Base-by-base conservation (phyloP, 2,888 invertebrate genomes). In the Eueremaeus valkanovi region DNA sequence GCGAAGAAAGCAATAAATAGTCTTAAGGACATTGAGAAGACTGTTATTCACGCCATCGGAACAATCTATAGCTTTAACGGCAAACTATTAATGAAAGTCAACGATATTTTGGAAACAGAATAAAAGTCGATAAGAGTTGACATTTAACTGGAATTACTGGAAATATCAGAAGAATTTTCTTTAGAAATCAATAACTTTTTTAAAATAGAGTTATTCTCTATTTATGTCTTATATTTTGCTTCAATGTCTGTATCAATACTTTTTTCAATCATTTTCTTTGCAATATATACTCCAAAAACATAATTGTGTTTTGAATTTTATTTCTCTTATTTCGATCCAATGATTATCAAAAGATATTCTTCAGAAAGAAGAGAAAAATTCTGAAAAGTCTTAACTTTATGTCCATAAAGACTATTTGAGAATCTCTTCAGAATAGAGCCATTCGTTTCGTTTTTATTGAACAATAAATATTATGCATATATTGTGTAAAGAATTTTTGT, bases 111-210 rank as follows among this genome's bases (percentile, higher is more conserved):
- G 24, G 21, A 18, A 45, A 51, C 24, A 27, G 13, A 11, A 11
- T 55, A 27, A 27, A 27, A 55, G 55, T 55, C 55, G 55, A 55
- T 55, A 55, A 55, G 55, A 55, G 27, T 27, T 55, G 55, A 55
- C 55, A 55, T 55, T 55, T 55, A 27, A 55, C 9, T 9, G 5
- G 27, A 51, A 45, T 13, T n/a, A 45, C 55, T 55, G 24, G 8
- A 55, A 55, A 55, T 55, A 55, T 55, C 55, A 11, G 27, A 27
- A 11, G 55, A 45, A 2, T 55, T 55, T 27, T 2, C 27, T 55
- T 11, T 55, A 45, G 55, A 9, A 55, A 55, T 55, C 55, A 55
- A 55, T 55, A 55, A 55, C n/a, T 51, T 24, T 55, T 55, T 51
- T 8, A 55, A 55, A 55, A 55, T 27, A 24, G 27, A 27, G 24